These are phyloP conservation scores for Parotocinclus haroldoi DNA, from an alignment of 2,797 vertebrate genomes.

Conservation along the genomic window DNA sequence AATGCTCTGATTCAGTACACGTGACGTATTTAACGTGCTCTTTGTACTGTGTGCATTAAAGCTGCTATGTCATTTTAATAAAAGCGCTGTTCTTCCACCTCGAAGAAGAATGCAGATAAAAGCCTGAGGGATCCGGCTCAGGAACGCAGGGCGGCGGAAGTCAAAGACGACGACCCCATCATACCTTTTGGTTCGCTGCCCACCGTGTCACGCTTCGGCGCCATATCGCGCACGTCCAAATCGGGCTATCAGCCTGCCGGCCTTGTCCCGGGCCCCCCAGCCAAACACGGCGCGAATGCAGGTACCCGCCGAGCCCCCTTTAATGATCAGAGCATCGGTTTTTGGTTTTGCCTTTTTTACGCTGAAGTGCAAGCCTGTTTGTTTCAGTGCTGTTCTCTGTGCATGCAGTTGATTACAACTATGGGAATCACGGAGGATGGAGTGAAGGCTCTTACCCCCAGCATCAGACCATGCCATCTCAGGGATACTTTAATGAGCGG, in stretches of 20 bases:
- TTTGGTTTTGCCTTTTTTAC: too few species aligned
- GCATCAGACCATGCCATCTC: conserved; percentile 86
- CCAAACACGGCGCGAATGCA: conserved; percentile 70
- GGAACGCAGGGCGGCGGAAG: conserved; percentile 85
- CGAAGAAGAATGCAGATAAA: conserved; percentile 78
- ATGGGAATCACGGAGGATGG: conserved; percentile 86
- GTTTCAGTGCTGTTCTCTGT: neutral
- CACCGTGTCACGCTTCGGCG: conserved; percentile 95
- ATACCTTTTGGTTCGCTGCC: conserved; percentile 96
- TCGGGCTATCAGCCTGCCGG: conserved; percentile 87
- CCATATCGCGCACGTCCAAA: conserved; percentile 95
- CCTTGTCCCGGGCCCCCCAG: conserved; percentile 81
- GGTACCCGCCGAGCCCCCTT: conserved; percentile 49
- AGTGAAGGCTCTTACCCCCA: conserved; percentile 81
- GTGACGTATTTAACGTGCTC: too few species aligned
- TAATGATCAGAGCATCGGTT: too few species aligned
- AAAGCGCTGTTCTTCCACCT: neutral
- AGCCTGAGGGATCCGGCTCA: conserved; percentile 82
- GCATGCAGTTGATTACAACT: conserved; percentile 80
- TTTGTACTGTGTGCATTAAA: too few species aligned
- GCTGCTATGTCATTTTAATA: too few species aligned
- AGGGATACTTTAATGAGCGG: conserved; percentile 94
- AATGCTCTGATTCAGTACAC: too few species aligned
- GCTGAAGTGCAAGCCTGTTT: too few species aligned
- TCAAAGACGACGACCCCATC: conserved; percentile 93